Percentiles rank a stretch among this genome's conserved stretches.
These are phyloP conservation scores for Paraescarpia echinospica DNA, from an alignment of 1,140 invertebrate species.

Conservation along the genomic window DNA sequence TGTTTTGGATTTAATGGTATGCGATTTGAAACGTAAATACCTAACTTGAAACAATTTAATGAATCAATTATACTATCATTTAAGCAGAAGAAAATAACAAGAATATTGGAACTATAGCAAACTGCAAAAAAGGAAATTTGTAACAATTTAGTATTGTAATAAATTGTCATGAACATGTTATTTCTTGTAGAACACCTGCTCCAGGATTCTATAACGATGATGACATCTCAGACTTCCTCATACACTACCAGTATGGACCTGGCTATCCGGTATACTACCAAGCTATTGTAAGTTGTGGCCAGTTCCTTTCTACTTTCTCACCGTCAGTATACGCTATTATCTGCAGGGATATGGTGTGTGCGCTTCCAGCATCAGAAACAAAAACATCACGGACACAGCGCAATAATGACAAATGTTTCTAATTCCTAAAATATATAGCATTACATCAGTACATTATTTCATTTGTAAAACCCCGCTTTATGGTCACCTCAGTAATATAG, in stretches of 20 bases:
- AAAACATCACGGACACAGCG: neutral
- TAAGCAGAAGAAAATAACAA: neutral
- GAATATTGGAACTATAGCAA: neutral
- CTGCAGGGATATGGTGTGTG: neutral
- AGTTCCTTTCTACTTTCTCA: neutral
- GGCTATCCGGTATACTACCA: slow-evolving; percentile 78
- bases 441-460: neutral
- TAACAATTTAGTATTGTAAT: neutral
- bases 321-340: neutral
- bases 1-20: too few relatives aligned
- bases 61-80: too few relatives aligned
- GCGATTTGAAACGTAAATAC: too few relatives aligned
- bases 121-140: neutral
- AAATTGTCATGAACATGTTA: neutral
- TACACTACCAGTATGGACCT: slow-evolving; percentile 76
- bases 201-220: slow-evolving; percentile 82
- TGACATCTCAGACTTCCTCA: slow-evolving; percentile 78
- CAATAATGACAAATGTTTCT: neutral
- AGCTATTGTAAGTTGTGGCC: slow-evolving; percentile 64
- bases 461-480: too few relatives aligned
- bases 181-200: slow-evolving; percentile 68
- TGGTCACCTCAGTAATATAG: too few relatives aligned
- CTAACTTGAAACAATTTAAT: too few relatives aligned
- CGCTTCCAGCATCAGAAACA: neutral
- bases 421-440: neutral